phyloP scores from a whole-genome alignment of 1,140 invertebrate species.

The Hypsibius dujardini region DNA sequence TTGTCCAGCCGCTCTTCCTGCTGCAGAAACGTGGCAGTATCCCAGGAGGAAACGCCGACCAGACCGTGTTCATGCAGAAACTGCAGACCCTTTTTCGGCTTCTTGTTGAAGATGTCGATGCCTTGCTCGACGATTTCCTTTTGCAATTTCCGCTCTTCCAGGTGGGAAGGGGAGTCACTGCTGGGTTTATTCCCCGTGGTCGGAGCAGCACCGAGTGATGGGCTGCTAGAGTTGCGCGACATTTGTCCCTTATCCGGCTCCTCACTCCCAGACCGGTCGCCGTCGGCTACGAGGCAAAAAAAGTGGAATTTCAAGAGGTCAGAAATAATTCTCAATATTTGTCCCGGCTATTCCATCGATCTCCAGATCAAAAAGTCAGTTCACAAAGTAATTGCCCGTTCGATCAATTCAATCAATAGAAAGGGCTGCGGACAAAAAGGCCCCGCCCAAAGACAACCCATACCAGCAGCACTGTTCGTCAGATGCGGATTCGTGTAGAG shows the following conservation, averaged over 20 bases:
- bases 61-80: conserved; percentile 85
- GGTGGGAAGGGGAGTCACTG: conserved; percentile 63
- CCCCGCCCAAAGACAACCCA: no score
- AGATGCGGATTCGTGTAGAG: conserved; percentile 85
- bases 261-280: no score
- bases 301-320: no score
- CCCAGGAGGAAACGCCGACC: conserved; percentile 55
- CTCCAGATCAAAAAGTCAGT: not conserved
- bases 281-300: no score
- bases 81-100: conserved; percentile 74
- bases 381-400: no score
- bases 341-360: conserved; percentile 21
- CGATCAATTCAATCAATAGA: no score
- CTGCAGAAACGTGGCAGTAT: conserved; percentile 85
- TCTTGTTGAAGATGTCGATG: conserved; percentile 69
- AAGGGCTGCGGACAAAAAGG: no score
- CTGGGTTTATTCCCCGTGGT: conserved; percentile 21
- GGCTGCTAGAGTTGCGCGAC: conserved; percentile 31
- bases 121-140: conserved; percentile 80
- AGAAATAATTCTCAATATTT: conserved; percentile 28
- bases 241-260: conserved; percentile 33
- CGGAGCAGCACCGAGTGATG: conserved; percentile 13
- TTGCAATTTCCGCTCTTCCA: conserved; percentile 89
- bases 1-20: conserved; percentile 87
- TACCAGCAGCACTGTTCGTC: conserved; percentile 54